These are phyloP conservation scores for Yasuhikotakia modesta DNA, from an alignment of 2,797 vertebrate genomes.

Conservation along the genomic window DNA sequence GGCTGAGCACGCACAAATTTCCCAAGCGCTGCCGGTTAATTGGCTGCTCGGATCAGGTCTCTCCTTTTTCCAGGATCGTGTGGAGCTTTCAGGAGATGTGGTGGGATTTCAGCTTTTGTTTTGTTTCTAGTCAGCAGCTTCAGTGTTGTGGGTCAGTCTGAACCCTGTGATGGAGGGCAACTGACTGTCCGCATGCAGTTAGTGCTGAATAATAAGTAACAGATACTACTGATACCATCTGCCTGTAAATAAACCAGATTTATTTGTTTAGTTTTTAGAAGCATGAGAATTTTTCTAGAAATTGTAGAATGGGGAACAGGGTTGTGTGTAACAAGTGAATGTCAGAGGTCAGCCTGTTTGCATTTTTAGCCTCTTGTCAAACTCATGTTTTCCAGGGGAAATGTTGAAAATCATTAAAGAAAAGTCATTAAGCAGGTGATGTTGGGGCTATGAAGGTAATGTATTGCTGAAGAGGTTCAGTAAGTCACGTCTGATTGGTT, in stretches of 20 bases:
- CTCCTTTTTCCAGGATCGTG: constrained; percentile 53
- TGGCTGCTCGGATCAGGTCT: constrained; percentile 65
- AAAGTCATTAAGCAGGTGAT: constrained; percentile 56
- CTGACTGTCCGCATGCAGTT: background rate
- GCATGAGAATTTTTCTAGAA: too few relatives aligned
- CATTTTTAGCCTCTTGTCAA: constrained; percentile 2
- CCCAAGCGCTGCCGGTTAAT: constrained; percentile 62
- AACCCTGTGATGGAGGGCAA: constrained; percentile 39
- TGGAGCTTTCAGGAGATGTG: constrained; percentile 62
- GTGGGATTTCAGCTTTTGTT: constrained; percentile 46
- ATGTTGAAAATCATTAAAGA: too few relatives aligned
- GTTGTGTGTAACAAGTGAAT: too few relatives aligned
- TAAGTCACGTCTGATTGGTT: background rate
- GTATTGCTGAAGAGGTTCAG: constrained; percentile 34
- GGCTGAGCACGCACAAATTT: constrained; percentile 51
- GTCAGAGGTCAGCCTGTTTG: constrained; percentile 31
- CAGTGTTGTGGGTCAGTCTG: constrained; percentile 7
- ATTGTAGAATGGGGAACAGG: too few relatives aligned
- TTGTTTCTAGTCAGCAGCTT: background rate
- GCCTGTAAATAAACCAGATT: too few relatives aligned
- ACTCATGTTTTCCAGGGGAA: background rate
- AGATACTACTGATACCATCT: too few relatives aligned
- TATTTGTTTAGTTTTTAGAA: too few relatives aligned
- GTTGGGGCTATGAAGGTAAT: constrained; percentile 45
- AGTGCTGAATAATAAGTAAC: too few relatives aligned